phyloP scores from a whole-genome alignment of 2,888 invertebrate genomes.

The Zygogramma bicolorata region DNA sequence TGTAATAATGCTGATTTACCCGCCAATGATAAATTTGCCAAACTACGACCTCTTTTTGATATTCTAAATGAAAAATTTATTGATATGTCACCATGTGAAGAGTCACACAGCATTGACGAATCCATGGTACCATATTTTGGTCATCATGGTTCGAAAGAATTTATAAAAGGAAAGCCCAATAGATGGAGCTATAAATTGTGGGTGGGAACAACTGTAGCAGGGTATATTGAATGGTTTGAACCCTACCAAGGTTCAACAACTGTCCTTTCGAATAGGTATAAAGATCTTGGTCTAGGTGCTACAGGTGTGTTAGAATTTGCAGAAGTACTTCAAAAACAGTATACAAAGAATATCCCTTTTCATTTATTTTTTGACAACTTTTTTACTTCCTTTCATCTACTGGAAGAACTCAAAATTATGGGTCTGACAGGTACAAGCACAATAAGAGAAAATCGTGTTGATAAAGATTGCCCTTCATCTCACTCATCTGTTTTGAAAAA shows the following conservation, averaged over 20 bases:
- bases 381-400: conserved; percentile 8
- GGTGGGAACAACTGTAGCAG: conserved; percentile 1
- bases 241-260: conserved; percentile 22
- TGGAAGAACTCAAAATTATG: background rate
- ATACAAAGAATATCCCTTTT: background rate
- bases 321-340: conserved; percentile 1
- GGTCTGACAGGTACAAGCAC: conserved; percentile 23
- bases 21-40: conserved; percentile 11
- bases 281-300: conserved; percentile 14
- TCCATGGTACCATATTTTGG: conserved; percentile 27
- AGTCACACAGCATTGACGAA: conserved; percentile 4
- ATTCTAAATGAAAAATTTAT: conserved; percentile 18
- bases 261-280: conserved; percentile 17
- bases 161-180: conserved; percentile 23
- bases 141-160: conserved; percentile 21
- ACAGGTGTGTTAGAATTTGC: conserved; percentile 18
- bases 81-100: background rate
- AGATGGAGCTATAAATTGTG: conserved; percentile 26
- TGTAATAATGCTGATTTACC: conserved; percentile 21
- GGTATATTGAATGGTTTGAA: conserved; percentile 24
- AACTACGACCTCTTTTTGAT: conserved; percentile 21
- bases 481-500: background rate
- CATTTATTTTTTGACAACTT: conserved; percentile 24
- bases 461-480: background rate
- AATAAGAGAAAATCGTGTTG: conserved; percentile 24